Evolutionary conservation across 2,113 vertebrate species (phyloP).

Genomic region (Vimba vimba): DNA sequence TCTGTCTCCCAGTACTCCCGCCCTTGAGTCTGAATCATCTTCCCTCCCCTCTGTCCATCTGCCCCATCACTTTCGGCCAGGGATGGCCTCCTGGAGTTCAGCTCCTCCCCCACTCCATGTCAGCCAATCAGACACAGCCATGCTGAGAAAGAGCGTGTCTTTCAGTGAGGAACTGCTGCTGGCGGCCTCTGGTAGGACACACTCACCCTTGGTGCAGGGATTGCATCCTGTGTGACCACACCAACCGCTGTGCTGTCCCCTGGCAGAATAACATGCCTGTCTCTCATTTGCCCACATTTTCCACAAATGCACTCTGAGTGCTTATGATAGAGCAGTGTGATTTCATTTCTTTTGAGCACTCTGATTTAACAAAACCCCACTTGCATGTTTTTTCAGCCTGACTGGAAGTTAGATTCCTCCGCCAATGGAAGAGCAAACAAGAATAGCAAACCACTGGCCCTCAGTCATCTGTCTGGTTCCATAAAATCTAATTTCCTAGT

Average conservation of each 20-base stretch:
- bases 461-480: not conserved
- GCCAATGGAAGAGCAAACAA: not conserved
- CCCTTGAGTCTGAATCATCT: slow-evolving; percentile 81
- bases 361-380: slow-evolving; percentile 45
- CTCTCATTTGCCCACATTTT: not conserved
- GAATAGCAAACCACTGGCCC: not conserved
- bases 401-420: not conserved
- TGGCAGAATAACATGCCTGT: not conserved
- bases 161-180: slow-evolving; percentile 97
- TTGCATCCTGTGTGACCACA: slow-evolving; percentile 29
- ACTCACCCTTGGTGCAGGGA: slow-evolving; percentile 53
- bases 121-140: slow-evolving; percentile 85
- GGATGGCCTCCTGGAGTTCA: slow-evolving; percentile 73
- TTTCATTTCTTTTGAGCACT: slow-evolving; percentile 43
- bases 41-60: slow-evolving; percentile 81
- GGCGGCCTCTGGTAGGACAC: slow-evolving; percentile 93
- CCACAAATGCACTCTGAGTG: not conserved
- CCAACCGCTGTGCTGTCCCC: not conserved
- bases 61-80: slow-evolving; percentile 74
- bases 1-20: slow-evolving; percentile 71
- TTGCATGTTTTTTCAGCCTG: slow-evolving; percentile 6
- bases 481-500: not conserved
- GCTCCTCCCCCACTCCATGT: slow-evolving; percentile 83
- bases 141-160: slow-evolving; percentile 97
- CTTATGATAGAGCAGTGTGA: not conserved